Evolutionary conservation across 2,113 vertebrate genomes (phyloP).

Genomic region (Triplophysa siluroides): DNA sequence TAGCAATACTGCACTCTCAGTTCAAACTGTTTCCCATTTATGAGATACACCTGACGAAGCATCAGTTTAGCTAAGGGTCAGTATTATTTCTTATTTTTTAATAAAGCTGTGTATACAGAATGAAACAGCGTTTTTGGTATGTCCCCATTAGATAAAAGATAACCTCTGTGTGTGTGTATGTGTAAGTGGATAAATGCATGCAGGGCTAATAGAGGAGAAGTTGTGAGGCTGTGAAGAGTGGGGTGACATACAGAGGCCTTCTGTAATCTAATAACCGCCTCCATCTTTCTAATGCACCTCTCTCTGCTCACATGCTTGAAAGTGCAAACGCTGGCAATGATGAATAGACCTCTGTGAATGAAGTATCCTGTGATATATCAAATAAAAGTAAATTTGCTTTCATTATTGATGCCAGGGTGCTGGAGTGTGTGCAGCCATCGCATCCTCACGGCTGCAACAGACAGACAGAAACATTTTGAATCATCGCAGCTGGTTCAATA

Average conservation of each 20-base stretch:
- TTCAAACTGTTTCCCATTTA: too few species aligned
- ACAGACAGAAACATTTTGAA: conserved; percentile 36
- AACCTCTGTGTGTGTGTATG: background rate
- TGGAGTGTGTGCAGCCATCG: conserved; percentile 22
- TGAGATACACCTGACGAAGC: too few species aligned
- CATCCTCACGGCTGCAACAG: conserved; percentile 10
- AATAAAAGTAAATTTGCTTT: conserved; percentile 57
- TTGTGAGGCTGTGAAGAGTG: conserved; percentile 51
- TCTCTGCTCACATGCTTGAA: conserved; percentile 41
- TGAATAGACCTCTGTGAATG: conserved; percentile 58
- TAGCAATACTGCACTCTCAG: too few species aligned
- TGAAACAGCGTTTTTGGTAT: background rate
- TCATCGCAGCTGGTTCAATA: conserved; percentile 29
- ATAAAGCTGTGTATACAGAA: too few species aligned
- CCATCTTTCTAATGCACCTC: conserved; percentile 52
- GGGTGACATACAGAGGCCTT: conserved; percentile 51
- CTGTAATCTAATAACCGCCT: conserved; percentile 55
- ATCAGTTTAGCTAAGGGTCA: too few species aligned
- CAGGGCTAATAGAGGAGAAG: conserved; percentile 56
- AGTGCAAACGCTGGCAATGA: conserved; percentile 48
- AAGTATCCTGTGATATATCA: conserved; percentile 57
- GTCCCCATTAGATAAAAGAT: background rate
- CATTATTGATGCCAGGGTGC: conserved; percentile 53
- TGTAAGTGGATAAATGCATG: conserved; percentile 43
- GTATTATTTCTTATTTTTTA: too few species aligned